These are phyloP conservation scores for Cyrtonyx montezumae DNA, from an alignment of 2,113 vertebrate genomes.

Conservation along the genomic window DNA sequence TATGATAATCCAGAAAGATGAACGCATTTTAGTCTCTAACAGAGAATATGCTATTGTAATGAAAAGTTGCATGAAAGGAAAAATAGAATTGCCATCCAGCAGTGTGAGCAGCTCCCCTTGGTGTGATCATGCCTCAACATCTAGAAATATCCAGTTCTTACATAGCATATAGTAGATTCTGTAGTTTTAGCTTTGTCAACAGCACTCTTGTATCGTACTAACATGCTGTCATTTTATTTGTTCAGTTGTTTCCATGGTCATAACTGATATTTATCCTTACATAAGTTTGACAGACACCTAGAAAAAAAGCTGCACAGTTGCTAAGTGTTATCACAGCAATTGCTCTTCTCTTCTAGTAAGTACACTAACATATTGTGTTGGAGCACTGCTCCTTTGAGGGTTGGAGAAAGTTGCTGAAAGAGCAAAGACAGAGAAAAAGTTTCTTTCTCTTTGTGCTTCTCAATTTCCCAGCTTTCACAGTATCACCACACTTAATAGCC, in stretches of 20 bases:
- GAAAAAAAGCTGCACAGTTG: neutral
- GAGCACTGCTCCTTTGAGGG: neutral
- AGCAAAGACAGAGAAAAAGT: neutral
- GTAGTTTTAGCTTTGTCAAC: neutral
- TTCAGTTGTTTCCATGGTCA: neutral
- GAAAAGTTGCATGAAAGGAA: neutral
- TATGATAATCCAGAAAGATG: neutral
- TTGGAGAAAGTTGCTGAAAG: neutral
- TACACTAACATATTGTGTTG: neutral
- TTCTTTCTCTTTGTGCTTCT: neutral
- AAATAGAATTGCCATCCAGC: neutral
- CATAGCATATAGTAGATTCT: neutral
- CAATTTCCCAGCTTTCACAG: fast-evolving
- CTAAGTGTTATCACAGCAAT: neutral
- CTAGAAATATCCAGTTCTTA: neutral
- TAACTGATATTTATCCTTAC: neutral
- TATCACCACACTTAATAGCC: neutral
- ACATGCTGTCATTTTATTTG: neutral
- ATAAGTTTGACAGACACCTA: neutral
- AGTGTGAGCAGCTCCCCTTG: neutral
- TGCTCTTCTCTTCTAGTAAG: neutral
- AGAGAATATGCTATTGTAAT: neutral
- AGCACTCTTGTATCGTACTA: neutral
- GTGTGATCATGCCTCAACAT: neutral
- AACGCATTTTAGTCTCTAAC: neutral